phyloP scores from a whole-genome alignment of 2,113 vertebrate genomes.

The Lanius ludovicianus region DNA sequence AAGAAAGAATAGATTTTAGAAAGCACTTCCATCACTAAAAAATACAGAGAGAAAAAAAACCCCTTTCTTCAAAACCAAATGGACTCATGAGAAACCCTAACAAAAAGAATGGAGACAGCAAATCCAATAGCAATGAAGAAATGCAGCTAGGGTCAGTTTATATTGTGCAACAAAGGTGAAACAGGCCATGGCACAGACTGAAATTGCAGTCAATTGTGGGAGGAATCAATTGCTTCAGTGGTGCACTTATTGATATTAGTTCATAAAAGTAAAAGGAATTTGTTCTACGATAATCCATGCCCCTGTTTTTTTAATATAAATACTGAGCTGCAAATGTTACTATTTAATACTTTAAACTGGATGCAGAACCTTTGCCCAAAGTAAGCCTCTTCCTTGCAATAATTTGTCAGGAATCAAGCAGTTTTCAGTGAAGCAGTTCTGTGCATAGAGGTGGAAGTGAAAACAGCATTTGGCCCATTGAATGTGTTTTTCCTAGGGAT shows the following conservation, averaged over 20 bases:
- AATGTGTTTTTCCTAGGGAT: background rate
- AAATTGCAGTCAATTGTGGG: conserved; percentile 27
- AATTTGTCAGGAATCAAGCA: background rate
- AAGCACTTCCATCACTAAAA: background rate
- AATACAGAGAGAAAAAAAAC: background rate
- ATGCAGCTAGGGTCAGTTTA: conserved; percentile 54
- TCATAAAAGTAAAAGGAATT: conserved; percentile 76
- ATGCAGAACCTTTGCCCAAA: background rate
- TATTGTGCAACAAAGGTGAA: conserved; percentile 43
- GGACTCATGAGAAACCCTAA: background rate
- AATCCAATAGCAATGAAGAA: conserved; percentile 40
- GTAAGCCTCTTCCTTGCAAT: background rate
- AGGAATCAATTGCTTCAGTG: conserved; percentile 39
- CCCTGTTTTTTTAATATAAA: conserved; percentile 54
- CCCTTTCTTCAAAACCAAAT: background rate
- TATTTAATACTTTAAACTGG: conserved; percentile 51
- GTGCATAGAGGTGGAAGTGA: background rate
- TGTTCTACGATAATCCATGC: conserved; percentile 64
- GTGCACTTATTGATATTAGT: conserved; percentile 74
- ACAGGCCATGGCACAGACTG: background rate
- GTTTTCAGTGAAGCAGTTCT: background rate
- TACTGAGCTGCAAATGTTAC: background rate
- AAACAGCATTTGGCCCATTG: background rate
- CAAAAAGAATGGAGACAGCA: conserved; percentile 25
- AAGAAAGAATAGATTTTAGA: background rate